These are phyloP conservation scores for Perognathus longimembris DNA, from an alignment of 2,113 vertebrate genomes.

Conservation along the genomic window DNA sequence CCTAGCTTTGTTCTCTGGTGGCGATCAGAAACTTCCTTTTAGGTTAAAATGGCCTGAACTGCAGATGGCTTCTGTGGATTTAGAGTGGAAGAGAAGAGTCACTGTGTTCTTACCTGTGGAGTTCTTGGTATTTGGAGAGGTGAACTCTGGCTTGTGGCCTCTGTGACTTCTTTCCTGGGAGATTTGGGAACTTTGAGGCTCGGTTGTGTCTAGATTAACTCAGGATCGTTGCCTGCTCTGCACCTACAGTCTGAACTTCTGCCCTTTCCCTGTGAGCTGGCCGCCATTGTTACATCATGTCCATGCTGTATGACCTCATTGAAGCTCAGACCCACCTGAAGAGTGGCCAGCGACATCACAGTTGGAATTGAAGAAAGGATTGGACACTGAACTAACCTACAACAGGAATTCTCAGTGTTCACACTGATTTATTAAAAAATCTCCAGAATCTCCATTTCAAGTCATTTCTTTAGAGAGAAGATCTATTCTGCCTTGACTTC, in stretches of 20 bases:
- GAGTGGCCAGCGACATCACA: constrained; percentile 1
- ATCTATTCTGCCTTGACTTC: not conserved
- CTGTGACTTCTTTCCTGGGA: constrained; percentile 49
- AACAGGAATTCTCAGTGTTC: not conserved
- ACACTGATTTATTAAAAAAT: not conserved
- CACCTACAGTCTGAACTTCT: not conserved
- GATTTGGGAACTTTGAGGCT: not conserved
- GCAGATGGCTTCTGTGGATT: not conserved
- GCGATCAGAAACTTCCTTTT: not conserved
- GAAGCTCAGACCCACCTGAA: not conserved
- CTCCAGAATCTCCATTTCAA: constrained; percentile 1
- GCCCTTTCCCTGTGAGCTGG: not conserved
- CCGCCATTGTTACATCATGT: constrained; percentile 65
- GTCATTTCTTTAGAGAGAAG: constrained; percentile 15
- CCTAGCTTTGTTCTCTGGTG: constrained; percentile 9
- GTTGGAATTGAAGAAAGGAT: not conserved
- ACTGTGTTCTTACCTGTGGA: constrained; percentile 54
- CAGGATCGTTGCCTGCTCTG: constrained; percentile 43
- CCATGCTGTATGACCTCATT: constrained; percentile 56
- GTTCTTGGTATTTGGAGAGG: constrained; percentile 24
- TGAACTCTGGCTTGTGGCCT: not conserved
- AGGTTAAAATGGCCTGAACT: not conserved
- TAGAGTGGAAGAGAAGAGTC: not conserved
- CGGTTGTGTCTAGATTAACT: constrained; percentile 32
- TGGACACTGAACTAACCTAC: not conserved